Evolutionary conservation across 2,113 vertebrate species (phyloP).

Genomic region (Lagenorhynchus albirostris): DNA sequence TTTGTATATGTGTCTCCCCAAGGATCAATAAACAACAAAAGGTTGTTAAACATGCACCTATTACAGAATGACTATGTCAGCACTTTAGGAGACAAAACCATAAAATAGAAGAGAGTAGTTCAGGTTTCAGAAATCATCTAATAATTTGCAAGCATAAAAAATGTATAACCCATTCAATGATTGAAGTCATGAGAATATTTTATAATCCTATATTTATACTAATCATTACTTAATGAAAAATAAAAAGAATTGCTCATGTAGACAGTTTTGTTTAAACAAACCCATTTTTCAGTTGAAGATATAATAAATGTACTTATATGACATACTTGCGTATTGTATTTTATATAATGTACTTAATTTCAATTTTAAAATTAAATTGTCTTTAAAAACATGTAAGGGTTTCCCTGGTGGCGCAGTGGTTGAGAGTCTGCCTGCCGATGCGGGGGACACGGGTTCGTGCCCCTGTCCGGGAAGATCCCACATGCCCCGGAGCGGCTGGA

Average conservation of each 20-base stretch:
- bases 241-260: not conserved
- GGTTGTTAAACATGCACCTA: conserved; percentile 53
- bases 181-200: conserved; percentile 49
- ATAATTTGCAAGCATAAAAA: conserved; percentile 61
- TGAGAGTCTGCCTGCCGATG: no score
- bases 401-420: no score
- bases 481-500: no score
- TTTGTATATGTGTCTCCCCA: conserved; percentile 37
- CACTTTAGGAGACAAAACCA: conserved; percentile 42
- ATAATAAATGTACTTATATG: not conserved
- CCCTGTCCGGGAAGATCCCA: no score
- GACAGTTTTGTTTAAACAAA: conserved; percentile 52
- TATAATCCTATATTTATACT: conserved; percentile 44
- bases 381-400: conserved; percentile 1
- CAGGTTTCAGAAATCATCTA: conserved; percentile 53
- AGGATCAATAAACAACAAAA: conserved; percentile 67
- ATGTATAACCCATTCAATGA: conserved; percentile 11
- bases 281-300: conserved; percentile 1
- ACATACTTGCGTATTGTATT: not conserved
- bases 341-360: not conserved
- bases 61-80: conserved; percentile 54
- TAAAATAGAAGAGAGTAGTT: conserved; percentile 38
- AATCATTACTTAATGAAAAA: conserved; percentile 46
- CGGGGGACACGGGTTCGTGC: no score
- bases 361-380: conserved; percentile 32